Base-by-base conservation (phyloP, 2,797 vertebrate genomes). In the Psittacula echo region DNA sequence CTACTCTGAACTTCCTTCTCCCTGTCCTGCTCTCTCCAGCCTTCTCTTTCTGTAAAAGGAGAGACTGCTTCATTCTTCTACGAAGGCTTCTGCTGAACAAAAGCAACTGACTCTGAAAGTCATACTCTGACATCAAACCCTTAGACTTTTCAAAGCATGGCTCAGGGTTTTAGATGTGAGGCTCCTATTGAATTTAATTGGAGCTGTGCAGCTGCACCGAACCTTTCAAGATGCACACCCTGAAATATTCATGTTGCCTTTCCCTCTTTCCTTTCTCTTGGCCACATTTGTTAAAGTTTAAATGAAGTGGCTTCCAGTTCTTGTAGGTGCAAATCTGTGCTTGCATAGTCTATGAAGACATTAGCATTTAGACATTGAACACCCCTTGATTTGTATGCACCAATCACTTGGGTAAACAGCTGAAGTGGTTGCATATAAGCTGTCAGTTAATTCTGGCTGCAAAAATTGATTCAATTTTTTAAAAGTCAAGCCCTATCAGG, bases 281-380 rank as follows among this genome's bases (percentile, higher is more conserved):
- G 78, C 37, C 78, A 78, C 13, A 7, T 89, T 94, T 89, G 89
- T 89, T 89, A 80, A 90, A 72, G 24, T 94, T 94, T 96, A 93
- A 94, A 91, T 34, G 65, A 93, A 87, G 84, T 37, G 56, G 42
- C 72, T 94, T 94, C 72, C 77, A 65, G 67, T 90, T 85, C 81
- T 87, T 87, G 72, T 94, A 54, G 93, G 94, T 92, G 84, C 61
- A 95, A 90, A 94, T 94, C 70, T 90, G 65, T 89, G 61, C 80
- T 88, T 91, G 77, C 80, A 93, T 76, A 91, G 74, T 51, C 74
- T 88, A 37, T 91, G 88, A 91, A 94, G 93, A 44, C 53, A 92
- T 94, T 95, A 89, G 77, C 93, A 95, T 95, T 95, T 94, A 92
- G 83, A 87, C 81, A 74, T 53, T 51, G 87, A 95, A 58, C 77